Conservation (phyloP, 2,888 invertebrate species). For the Seira ritae region DNA sequence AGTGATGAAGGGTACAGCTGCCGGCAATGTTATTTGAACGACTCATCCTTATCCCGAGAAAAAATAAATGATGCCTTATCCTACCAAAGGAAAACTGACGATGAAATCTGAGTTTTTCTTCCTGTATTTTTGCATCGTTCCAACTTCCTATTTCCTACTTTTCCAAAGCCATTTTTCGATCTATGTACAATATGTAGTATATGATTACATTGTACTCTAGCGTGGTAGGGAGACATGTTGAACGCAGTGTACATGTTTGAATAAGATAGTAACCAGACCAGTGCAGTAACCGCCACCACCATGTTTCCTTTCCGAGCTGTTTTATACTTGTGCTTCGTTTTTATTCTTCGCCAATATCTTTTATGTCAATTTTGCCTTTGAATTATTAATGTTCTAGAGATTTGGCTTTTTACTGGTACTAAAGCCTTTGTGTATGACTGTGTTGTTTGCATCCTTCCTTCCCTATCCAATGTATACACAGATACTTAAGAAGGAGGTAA, state of each 20-base stretch:
- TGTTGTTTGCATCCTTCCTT: too few relatives aligned
- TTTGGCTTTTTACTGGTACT: constrained; percentile 19
- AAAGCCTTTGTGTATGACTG: too few relatives aligned
- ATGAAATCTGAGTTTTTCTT: background rate
- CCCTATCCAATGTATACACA: background rate
- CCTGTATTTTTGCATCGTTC: too few relatives aligned
- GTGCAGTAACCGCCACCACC: background rate
- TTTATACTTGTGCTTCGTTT: background rate
- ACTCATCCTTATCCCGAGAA: background rate
- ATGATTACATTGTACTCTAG: too few relatives aligned
- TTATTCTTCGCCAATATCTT: constrained; percentile 24
- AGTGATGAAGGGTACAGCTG: constrained; percentile 31
- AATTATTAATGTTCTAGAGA: constrained; percentile 34
- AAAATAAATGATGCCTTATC: background rate
- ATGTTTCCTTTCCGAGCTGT: background rate
- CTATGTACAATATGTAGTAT: too few relatives aligned
- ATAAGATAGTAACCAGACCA: background rate
- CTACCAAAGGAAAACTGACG: background rate
- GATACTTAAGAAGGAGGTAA: background rate
- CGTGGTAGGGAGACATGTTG: too few relatives aligned
- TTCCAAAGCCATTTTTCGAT: too few relatives aligned
- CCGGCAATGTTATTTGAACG: constrained; percentile 39
- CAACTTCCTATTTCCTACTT: too few relatives aligned
- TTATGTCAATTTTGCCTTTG: constrained; percentile 37
- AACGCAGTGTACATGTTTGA: too few relatives aligned